These are phyloP conservation scores for Odocoileus hemionus DNA, from an alignment of 2,113 vertebrate genomes.

Conservation along the genomic window DNA sequence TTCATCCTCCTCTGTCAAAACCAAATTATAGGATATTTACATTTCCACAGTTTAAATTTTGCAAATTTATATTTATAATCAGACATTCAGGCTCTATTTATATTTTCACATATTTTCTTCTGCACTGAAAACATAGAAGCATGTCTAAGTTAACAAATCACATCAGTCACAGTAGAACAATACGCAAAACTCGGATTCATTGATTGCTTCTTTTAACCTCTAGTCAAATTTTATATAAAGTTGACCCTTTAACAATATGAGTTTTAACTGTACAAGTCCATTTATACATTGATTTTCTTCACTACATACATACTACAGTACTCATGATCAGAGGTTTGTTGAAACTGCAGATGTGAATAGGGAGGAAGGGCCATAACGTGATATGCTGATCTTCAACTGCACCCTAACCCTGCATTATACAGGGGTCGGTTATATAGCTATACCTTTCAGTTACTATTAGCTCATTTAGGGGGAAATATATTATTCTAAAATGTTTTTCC, in stretches of 20 bases:
- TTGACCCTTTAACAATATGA: not conserved
- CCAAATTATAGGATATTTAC: not conserved
- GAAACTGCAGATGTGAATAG: not conserved
- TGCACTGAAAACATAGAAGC: not conserved
- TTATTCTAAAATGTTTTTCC: not conserved
- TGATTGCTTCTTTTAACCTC: not conserved
- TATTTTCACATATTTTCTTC: conserved; percentile 19
- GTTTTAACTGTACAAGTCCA: not conserved
- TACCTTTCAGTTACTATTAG: not conserved
- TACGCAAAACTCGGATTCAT: not conserved
- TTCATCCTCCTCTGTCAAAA: not conserved
- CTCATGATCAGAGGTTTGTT: not conserved
- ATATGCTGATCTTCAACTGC: not conserved
- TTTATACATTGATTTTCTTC: not conserved
- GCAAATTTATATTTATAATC: conserved; percentile 36
- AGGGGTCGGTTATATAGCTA: not conserved
- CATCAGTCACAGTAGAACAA: conserved; percentile 20
- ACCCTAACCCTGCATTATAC: not conserved
- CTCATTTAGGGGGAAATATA: not conserved
- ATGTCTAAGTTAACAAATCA: conserved; percentile 14
- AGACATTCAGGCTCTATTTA: not conserved
- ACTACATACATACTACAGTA: not conserved
- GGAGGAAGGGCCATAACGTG: not conserved
- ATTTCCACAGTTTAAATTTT: not conserved
- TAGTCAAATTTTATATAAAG: conserved; percentile 1